These are phyloP conservation scores for Amiota minor DNA, from an alignment of 2,888 invertebrate genomes.

Conservation along the genomic window DNA sequence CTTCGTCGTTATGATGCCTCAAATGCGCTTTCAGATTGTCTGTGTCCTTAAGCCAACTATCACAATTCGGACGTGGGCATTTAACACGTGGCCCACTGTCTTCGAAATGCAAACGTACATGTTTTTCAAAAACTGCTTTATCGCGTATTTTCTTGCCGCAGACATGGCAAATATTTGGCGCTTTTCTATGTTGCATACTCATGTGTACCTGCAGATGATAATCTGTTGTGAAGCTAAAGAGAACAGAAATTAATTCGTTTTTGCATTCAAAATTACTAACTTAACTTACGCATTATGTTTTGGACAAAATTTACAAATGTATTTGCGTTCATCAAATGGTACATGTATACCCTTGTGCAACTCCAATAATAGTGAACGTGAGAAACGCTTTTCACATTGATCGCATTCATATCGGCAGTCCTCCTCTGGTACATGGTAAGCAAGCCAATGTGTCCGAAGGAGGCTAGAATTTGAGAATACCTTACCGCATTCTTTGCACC, in stretches of 20 bases:
- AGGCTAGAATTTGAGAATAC: conserved; percentile 69
- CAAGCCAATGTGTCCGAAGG: conserved; percentile 67
- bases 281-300: conserved; percentile 60
- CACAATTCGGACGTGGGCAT: conserved; percentile 70
- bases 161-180: conserved; percentile 71
- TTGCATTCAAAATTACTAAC: background rate
- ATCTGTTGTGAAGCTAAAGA: conserved; percentile 68
- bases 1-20: conserved; percentile 68
- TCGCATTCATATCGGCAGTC: conserved; percentile 69
- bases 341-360: conserved; percentile 70
- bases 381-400: conserved; percentile 69
- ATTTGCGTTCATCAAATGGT: conserved; percentile 63
- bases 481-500: conserved; percentile 70
- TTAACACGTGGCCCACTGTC: conserved; percentile 71
- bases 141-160: conserved; percentile 72
- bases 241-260: background rate
- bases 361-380: conserved; percentile 67
- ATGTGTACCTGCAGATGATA: conserved; percentile 69
- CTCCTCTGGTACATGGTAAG: conserved; percentile 68
- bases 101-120: conserved; percentile 71
- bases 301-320: conserved; percentile 62
- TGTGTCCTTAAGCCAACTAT: conserved; percentile 71
- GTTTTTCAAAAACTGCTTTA: conserved; percentile 70
- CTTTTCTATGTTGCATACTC: conserved; percentile 67
- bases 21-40: conserved; percentile 71